Conservation (phyloP, 2,113 vertebrate species). For the Phasianus colchicus region DNA sequence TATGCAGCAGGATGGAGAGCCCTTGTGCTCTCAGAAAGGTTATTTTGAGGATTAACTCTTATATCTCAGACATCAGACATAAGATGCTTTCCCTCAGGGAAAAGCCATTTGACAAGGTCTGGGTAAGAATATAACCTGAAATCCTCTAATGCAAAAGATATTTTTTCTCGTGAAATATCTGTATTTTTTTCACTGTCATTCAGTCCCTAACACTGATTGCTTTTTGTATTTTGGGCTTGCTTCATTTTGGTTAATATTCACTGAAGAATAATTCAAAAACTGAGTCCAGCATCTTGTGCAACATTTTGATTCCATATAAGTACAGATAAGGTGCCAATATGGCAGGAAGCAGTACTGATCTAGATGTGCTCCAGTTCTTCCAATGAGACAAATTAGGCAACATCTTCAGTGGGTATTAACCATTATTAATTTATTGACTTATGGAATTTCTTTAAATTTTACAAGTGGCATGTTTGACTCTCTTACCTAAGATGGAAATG, state of each 20-base stretch:
- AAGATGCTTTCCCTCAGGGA: not conserved
- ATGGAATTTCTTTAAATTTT: not conserved
- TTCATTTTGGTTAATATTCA: not conserved
- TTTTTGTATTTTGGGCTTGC: not conserved
- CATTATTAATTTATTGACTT: not conserved
- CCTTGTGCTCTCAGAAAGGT: no score
- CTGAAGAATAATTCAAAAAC: not conserved
- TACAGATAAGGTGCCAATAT: not conserved
- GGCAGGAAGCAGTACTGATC: not conserved
- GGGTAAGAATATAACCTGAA: not conserved
- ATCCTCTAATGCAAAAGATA: not conserved
- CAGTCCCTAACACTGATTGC: not conserved
- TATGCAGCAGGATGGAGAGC: no score
- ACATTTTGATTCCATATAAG: not conserved
- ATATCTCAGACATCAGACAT: not conserved
- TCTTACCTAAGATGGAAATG: not conserved
- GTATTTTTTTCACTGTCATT: not conserved
- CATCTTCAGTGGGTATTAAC: not conserved
- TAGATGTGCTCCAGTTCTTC: accelerated
- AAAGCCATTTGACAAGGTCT: not conserved
- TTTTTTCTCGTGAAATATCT: not conserved
- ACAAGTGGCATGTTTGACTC: not conserved
- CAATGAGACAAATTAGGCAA: not conserved
- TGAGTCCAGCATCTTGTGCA: not conserved
- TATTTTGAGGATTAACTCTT: not conserved